Conservation (phyloP, 2,797 vertebrate genomes). For the Capromys pilorides region DNA sequence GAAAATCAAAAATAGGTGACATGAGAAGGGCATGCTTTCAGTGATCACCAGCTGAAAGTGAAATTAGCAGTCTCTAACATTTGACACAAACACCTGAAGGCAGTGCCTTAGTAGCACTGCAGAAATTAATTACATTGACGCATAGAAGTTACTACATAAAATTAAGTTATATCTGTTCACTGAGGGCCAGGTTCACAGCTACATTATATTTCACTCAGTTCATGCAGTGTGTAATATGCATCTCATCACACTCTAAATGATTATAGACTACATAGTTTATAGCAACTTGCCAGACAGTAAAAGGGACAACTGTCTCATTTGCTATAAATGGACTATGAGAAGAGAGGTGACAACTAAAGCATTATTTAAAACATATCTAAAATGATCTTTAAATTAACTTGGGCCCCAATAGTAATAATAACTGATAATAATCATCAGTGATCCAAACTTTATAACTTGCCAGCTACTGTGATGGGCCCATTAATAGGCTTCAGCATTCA, state of each 20-base stretch:
- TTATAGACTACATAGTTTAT: neutral
- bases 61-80: neutral
- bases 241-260: neutral
- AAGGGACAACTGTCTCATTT: neutral
- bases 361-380: slow-evolving; percentile 31
- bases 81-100: neutral
- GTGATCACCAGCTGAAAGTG: neutral
- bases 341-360: neutral
- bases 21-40: neutral
- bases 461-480: neutral
- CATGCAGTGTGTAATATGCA: neutral
- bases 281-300: neutral
- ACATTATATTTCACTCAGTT: neutral
- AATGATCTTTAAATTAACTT: neutral
- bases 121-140: neutral
- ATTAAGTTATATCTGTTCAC: neutral
- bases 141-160: neutral
- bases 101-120: neutral
- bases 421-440: neutral
- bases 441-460: neutral
- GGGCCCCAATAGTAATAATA: neutral
- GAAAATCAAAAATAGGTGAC: neutral
- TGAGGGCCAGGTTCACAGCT: neutral
- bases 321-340: slow-evolving; percentile 13
- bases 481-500: neutral